phyloP scores from a whole-genome alignment of 2,113 vertebrate genomes.

The Engraulis encrasicolus region DNA sequence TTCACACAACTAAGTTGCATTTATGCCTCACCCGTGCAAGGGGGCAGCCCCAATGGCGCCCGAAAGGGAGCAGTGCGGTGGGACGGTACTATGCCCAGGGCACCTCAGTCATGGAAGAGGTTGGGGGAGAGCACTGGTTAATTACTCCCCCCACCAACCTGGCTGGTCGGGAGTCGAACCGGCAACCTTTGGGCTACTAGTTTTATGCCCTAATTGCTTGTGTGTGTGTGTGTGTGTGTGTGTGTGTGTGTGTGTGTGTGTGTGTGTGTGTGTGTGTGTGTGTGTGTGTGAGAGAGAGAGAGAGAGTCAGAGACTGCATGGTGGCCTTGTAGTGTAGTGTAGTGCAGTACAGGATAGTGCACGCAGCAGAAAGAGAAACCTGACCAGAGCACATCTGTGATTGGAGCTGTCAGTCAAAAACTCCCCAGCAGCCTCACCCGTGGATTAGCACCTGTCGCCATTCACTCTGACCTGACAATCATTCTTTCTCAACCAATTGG shows the following conservation, averaged over 20 bases:
- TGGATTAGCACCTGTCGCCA: not conserved
- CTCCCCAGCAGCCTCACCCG: not conserved
- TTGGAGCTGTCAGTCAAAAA: not conserved
- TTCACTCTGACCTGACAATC: not conserved
- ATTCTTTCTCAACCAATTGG: not conserved
- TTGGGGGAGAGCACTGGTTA: too few species aligned
- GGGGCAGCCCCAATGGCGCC: too few species aligned
- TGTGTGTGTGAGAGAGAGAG: not conserved
- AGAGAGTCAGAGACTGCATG: too few species aligned
- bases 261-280: constrained; percentile 1
- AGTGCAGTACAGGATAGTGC: not conserved
- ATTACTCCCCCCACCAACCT: too few species aligned
- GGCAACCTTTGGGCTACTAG: too few species aligned
- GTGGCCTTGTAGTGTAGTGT: not conserved
- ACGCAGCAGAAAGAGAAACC: not conserved
- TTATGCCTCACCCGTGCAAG: too few species aligned
- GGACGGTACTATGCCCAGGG: too few species aligned
- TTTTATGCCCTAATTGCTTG: too few species aligned
- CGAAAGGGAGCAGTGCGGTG: too few species aligned
- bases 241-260: not conserved
- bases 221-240: not conserved
- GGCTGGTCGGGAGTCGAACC: too few species aligned
- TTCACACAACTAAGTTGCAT: too few species aligned
- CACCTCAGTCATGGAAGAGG: too few species aligned
- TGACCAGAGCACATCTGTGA: not conserved